phyloP scores from a whole-genome alignment of 2,888 invertebrate species.

The Drosophila mettleri region DNA sequence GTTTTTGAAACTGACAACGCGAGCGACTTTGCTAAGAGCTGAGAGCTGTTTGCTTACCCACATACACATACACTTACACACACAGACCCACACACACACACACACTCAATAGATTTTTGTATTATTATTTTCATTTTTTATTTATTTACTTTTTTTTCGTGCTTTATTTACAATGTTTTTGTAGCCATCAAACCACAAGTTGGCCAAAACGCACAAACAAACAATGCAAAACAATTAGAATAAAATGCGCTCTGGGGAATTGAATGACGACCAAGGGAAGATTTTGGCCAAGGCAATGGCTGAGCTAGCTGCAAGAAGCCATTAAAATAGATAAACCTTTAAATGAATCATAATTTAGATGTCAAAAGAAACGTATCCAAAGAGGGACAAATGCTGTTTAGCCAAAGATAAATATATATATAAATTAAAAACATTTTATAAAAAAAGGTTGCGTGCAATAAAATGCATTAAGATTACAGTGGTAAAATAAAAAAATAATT shows the following conservation, averaged over 20 bases:
- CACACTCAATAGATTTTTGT: constrained; percentile 24
- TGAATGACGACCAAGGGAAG: constrained; percentile 34
- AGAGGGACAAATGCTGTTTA: neutral
- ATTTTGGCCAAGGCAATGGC: constrained; percentile 22
- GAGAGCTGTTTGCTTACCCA: constrained; percentile 44
- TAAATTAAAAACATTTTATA: neutral
- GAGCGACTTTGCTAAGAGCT: too few relatives aligned
- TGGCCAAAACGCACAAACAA: constrained; percentile 56
- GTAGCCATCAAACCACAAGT: constrained; percentile 39
- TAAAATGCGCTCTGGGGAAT: constrained; percentile 79
- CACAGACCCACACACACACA: too few relatives aligned
- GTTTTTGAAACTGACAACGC: constrained; percentile 39
- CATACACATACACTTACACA: too few relatives aligned
- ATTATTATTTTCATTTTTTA: constrained; percentile 38
- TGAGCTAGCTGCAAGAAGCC: constrained; percentile 9
- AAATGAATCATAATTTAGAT: constrained; percentile 31
- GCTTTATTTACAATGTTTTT: constrained; percentile 27
- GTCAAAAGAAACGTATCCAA: neutral
- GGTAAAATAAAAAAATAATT: neutral
- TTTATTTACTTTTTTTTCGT: constrained; percentile 7
- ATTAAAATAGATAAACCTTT: constrained; percentile 45
- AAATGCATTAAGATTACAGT: neutral
- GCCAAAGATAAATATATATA: neutral
- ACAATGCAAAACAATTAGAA: constrained; percentile 82
- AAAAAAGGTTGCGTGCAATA: neutral